Percentiles rank a stretch among this genome's conserved stretches.
Evolutionary conservation across 2,888 invertebrate genomes (phyloP).

Genomic region (Pollenia labialis): DNA sequence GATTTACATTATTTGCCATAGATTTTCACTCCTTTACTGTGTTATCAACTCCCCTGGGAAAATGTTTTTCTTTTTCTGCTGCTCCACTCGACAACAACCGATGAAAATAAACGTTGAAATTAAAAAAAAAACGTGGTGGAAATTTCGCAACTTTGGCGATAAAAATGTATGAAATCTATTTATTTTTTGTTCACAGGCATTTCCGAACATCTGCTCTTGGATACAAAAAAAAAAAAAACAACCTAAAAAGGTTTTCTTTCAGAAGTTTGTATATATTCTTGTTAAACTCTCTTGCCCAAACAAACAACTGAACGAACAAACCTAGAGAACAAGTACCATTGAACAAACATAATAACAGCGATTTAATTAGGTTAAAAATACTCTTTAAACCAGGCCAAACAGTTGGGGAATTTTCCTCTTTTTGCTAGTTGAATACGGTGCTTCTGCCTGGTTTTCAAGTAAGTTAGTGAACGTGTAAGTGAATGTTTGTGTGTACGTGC

Average conservation of each 20-base stretch:
- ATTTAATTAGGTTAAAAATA: slow-evolving; percentile 80
- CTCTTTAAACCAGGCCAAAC: slow-evolving; percentile 55
- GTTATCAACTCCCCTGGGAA: slow-evolving; percentile 46
- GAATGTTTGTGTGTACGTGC: background rate
- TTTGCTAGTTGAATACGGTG: background rate
- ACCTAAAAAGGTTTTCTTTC: slow-evolving; percentile 18
- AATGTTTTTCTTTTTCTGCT: background rate
- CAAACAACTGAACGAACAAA: background rate
- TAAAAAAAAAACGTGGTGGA: slow-evolving; percentile 17
- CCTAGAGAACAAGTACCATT: slow-evolving; percentile 33
- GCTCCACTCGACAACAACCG: background rate
- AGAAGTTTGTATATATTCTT: background rate
- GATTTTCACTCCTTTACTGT: slow-evolving; percentile 48
- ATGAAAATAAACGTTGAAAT: slow-evolving; percentile 19
- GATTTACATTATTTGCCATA: slow-evolving; percentile 37
- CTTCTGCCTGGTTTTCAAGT: background rate
- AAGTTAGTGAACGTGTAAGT: background rate
- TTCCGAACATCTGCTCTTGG: slow-evolving; percentile 49
- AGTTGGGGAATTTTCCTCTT: slow-evolving; percentile 36
- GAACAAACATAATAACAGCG: slow-evolving; percentile 72
- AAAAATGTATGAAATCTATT: slow-evolving; percentile 55
- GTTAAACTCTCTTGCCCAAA: background rate
- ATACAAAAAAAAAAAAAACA: background rate
- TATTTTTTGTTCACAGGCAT: slow-evolving; percentile 18
- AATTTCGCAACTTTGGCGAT: slow-evolving; percentile 37